Conservation (phyloP, 2,113 vertebrate genomes). For the Leptodactylus fuscus region DNA sequence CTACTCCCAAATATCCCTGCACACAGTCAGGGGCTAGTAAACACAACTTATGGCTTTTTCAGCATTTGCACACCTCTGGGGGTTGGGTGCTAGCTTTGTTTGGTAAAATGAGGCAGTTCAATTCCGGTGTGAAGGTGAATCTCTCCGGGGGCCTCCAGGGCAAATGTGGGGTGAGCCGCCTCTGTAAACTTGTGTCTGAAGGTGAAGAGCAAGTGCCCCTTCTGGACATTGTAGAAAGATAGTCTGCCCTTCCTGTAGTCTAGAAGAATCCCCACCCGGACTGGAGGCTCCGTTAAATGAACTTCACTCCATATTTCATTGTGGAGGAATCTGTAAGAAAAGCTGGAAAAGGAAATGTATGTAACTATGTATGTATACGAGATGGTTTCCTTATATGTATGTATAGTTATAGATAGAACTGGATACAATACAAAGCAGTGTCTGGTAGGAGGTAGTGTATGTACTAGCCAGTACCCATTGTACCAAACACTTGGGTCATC, state of each 20-base stretch:
- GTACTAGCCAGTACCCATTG: too few species aligned
- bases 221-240: constrained; percentile 88
- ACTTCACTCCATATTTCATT: constrained; percentile 77
- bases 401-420: neutral
- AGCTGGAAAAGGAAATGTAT: constrained; percentile 72
- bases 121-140: constrained; percentile 80
- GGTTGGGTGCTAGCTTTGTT: constrained; percentile 76
- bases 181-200: constrained; percentile 79
- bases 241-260: constrained; percentile 82
- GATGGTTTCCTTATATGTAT: too few species aligned
- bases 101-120: constrained; percentile 85
- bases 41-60: constrained; percentile 32
- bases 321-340: constrained; percentile 87
- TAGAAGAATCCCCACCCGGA: constrained; percentile 85
- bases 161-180: constrained; percentile 83
- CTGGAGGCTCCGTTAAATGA: constrained; percentile 75
- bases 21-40: constrained; percentile 31
- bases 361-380: too few species aligned
- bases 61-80: constrained; percentile 15
- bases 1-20: neutral
- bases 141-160: constrained; percentile 84
- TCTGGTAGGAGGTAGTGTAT: neutral
- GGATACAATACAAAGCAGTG: neutral
- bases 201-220: constrained; percentile 82
- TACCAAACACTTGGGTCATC: neutral